These are phyloP conservation scores for Drosophila subsilvestris DNA, from an alignment of 2,888 invertebrate species.

Conservation along the genomic window DNA sequence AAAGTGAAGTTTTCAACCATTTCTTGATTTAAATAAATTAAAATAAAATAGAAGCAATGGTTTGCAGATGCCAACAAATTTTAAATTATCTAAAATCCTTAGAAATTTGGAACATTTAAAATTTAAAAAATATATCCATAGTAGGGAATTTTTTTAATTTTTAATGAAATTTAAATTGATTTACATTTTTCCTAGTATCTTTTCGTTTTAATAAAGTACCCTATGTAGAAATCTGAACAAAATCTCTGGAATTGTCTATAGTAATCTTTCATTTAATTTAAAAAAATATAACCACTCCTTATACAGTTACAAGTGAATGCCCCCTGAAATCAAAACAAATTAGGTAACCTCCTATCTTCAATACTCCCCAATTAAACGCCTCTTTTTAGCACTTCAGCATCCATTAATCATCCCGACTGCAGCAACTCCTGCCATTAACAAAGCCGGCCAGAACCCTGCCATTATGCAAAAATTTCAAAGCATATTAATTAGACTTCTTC, in stretches of 20 bases:
- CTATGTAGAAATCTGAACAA: not conserved
- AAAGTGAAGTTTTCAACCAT: not conserved
- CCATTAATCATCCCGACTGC: constrained; percentile 4
- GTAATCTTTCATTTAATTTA: not conserved
- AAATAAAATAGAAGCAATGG: no score
- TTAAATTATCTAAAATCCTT: no score
- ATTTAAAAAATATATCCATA: no score
- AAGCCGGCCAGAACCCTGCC: constrained; percentile 10
- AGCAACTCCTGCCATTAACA: constrained; percentile 8
- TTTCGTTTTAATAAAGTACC: not conserved
- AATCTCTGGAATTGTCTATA: not conserved
- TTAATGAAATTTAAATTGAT: no score
- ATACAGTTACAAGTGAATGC: not conserved
- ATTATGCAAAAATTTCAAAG: constrained; percentile 29
- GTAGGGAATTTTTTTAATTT: no score
- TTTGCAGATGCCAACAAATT: no score
- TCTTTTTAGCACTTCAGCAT: constrained; percentile 4
- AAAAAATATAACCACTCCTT: no score
- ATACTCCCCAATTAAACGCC: constrained; percentile 2
- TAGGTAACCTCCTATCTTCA: not conserved
- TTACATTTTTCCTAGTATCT: no score
- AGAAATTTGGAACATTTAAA: no score
- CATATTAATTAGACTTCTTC: constrained; percentile 48
- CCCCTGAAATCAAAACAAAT: not conserved
- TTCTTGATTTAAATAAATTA: not conserved